Percentiles rank a stretch among this genome's conserved stretches.
These are phyloP conservation scores for Pinctada fucata DNA, from an alignment of 2,888 invertebrate species.

Conservation along the genomic window DNA sequence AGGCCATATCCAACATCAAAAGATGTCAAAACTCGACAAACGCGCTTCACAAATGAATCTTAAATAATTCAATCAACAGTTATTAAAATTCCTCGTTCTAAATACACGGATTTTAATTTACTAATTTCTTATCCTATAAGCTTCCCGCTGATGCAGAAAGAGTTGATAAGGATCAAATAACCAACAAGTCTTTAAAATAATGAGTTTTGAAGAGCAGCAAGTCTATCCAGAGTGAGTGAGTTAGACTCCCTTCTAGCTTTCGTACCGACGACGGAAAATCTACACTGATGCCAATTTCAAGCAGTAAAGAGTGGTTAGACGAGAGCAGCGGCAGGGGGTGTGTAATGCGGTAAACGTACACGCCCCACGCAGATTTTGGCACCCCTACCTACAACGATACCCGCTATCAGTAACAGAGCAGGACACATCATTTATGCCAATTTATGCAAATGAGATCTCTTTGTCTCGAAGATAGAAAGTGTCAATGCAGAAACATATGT, in stretches of 20 bases:
- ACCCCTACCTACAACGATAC: neutral
- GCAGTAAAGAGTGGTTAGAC: neutral
- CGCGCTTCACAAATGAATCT: neutral
- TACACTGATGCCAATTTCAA: neutral
- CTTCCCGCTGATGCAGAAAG: neutral
- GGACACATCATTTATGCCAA: too few relatives aligned
- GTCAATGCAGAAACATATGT: too few relatives aligned
- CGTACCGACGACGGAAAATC: neutral
- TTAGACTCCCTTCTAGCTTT: neutral
- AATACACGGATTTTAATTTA: neutral
- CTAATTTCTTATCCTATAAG: neutral
- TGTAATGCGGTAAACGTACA: neutral
- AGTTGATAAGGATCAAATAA: neutral
- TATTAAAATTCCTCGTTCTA: neutral
- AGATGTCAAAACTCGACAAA: constrained; percentile 1
- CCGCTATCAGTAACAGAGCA: too few relatives aligned
- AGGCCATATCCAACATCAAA: constrained; percentile 10
- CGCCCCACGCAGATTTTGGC: neutral
- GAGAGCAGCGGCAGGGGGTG: neutral
- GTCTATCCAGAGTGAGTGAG: neutral
- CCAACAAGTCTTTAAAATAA: neutral
- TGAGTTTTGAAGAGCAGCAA: constrained; percentile 2
- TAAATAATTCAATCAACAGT: neutral
- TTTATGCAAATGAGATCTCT: too few relatives aligned
- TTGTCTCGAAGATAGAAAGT: too few relatives aligned